These are phyloP conservation scores for Scophthalmus maximus DNA, from an alignment of 2,113 vertebrate genomes.

Conservation along the genomic window DNA sequence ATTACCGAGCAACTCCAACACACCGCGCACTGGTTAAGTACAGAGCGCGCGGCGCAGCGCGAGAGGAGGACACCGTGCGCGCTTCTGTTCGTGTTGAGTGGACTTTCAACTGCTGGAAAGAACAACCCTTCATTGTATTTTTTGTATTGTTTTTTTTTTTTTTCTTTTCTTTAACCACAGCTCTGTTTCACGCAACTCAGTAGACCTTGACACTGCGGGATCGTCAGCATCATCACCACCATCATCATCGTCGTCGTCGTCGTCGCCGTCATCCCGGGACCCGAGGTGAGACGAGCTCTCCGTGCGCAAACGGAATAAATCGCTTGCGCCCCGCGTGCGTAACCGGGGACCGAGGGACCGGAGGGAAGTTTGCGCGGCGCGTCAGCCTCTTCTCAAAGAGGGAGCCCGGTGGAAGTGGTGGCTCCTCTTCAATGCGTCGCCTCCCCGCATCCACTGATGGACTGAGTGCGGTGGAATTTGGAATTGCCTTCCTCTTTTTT, in stretches of 20 bases:
- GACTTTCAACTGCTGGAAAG: conserved; percentile 2
- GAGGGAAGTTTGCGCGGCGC: conserved; percentile 36
- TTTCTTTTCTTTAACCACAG: neutral
- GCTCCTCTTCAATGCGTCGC: conserved; percentile 26
- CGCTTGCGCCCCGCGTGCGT: neutral
- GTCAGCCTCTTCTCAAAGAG: neutral
- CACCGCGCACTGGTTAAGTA: conserved; percentile 61
- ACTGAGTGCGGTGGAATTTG: conserved; percentile 44
- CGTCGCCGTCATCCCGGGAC: conserved; percentile 71
- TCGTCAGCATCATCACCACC: no score
- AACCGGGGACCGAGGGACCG: conserved; percentile 24
- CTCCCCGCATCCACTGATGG: conserved; percentile 50
- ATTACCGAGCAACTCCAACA: conserved; percentile 60
- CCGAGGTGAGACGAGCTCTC: conserved; percentile 25
- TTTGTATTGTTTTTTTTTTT: no score
- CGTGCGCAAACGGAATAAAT: conserved; percentile 48
- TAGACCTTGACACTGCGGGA: no score
- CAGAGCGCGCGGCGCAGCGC: conserved; percentile 63
- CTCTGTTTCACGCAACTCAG: conserved; percentile 35
- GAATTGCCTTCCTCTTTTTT: conserved; percentile 37
- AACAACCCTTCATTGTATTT: no score
- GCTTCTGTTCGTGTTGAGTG: neutral
- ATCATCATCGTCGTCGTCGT: no score
- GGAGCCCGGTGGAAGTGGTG: conserved; percentile 5
- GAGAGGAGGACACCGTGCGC: conserved; percentile 34